Evolutionary conservation across 2,888 invertebrate genomes (phyloP), one percentile per base, ranked within the genome.

Genomic region (Polyploca ridens): DNA sequence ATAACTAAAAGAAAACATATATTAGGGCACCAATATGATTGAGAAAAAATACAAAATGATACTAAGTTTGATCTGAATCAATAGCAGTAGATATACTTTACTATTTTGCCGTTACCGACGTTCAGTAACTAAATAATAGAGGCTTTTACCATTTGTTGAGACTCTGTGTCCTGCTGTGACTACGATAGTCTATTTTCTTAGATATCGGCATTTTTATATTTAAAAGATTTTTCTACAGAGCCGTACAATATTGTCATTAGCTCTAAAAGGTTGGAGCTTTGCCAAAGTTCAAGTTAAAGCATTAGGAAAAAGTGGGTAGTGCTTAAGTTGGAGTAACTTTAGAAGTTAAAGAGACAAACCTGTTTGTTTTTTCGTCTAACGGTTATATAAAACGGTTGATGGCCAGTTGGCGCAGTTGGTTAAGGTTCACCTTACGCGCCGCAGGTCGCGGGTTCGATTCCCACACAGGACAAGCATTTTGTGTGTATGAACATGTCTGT

Each of bases 231-330:
- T 54, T 54, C 54, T 19, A 54, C 54, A n/a, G 10, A 54, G 16
- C 19, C 54, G 54, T 54, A n/a, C 19, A 54, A 54, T 54, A 54
- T 54, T 54, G 54, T 54, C 16, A 19, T 54, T 54, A 10, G 54
- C 19, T 54, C 19, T 54, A 19, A 54, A 54, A 19, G 54, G n/a
- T 54, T 54, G 54, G 54, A 19, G 10, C 54, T 54, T 54, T 54
- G 54, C 54, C 54, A 54, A 16, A 1, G 8, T 19, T 19, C 8
- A 54, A 54, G 54, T 54, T 54, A 14, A n/a, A 19, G 54, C 19
- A 54, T 54, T 54, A 54, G n/a, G 3, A 54, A 49, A 54, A 19
- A 19, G 54, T 54, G 54, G 10, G 19, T 54, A 19, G 19, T 54
- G 19, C 54, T 54, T 19, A 7, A 19, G 16, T 54, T 10, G 19